Base-by-base conservation (phyloP, 2,113 vertebrate species). In the Rhinoptilus africanus region DNA sequence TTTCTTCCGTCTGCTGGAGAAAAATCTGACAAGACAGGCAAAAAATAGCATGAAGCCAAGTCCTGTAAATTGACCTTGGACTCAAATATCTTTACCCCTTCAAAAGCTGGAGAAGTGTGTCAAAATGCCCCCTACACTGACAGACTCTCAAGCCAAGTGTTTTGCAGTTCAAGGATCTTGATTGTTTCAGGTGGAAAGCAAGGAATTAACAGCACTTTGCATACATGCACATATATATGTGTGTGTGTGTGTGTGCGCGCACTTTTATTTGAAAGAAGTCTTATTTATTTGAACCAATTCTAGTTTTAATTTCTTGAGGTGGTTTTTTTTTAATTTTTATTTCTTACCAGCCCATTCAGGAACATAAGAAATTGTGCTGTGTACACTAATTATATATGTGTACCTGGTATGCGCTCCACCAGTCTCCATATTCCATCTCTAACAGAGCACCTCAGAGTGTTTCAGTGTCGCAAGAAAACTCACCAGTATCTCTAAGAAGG, bases 351-450 rank as follows among this genome's bases (percentile, higher is more conserved):
- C 47, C 10, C 7, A 28, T 22, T 62, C 26, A 81, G 48, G 34
- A 90, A 28, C 0, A 0, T n/a, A 34, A 80, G 27, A 28, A 80
- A 86, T 2, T 3, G 1, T 64, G 17, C 34, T 78, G 21, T 22
- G 22, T 30, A 21, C 30, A 43, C 34, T 68, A 26, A n/a, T 34
- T 35, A 32, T 3, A 21, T 14, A 16, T 1, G 4, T 19, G 8
- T 14, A 34, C 12, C n/a, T 30, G 28, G 11, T 34, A 50, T 7
- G 10, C 17, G 81, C 62, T 27, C 64, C 47, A 13, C 23, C 27
- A 10, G 7, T 14, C 14, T 35, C 4, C 50, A 9, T 41, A 21
- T 28, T 66, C 21, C n/a, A n/a, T 12, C 28, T 69, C 34, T 39
- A 43, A 63, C 26, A 54, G 30, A 51, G n/a, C 0, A 0, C 20